Conservation (phyloP, 2,888 invertebrate species). For the Globia sparganii region DNA sequence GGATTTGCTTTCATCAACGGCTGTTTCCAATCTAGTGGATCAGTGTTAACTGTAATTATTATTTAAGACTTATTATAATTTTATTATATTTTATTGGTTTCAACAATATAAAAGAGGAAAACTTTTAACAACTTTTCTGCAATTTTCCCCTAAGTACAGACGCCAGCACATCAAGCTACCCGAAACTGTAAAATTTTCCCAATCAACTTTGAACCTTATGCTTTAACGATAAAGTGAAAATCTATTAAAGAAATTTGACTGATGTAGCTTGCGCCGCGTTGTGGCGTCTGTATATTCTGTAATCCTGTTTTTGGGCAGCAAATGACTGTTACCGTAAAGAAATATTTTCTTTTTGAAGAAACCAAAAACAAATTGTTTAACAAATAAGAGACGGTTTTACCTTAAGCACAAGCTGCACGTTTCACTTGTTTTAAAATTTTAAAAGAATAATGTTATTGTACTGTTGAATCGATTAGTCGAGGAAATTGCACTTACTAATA, state of each 20-base stretch:
- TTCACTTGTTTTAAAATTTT: neutral
- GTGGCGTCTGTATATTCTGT: too few species aligned
- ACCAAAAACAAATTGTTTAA: constrained; percentile 25
- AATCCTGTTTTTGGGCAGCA: neutral
- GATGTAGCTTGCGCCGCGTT: too few species aligned
- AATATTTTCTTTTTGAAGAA: neutral
- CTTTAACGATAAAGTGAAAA: too few species aligned
- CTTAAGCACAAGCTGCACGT: neutral
- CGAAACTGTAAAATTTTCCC: too few species aligned
- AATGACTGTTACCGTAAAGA: neutral
- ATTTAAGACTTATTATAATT: neutral
- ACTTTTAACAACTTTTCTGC: neutral
- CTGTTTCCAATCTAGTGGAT: neutral
- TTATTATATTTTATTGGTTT: too few species aligned
- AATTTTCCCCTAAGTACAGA: too few species aligned
- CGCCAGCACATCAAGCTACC: too few species aligned
- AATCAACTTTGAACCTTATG: too few species aligned
- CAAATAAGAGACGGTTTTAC: constrained; percentile 25
- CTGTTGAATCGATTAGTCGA: neutral
- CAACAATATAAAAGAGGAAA: neutral
- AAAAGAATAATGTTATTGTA: neutral
- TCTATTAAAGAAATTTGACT: too few species aligned
- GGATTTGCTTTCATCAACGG: neutral
- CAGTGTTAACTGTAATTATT: neutral
- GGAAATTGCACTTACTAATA: neutral